These are phyloP conservation scores for Brachynemurus nebulosus DNA, from an alignment of 2,888 invertebrate genomes.

Conservation along the genomic window DNA sequence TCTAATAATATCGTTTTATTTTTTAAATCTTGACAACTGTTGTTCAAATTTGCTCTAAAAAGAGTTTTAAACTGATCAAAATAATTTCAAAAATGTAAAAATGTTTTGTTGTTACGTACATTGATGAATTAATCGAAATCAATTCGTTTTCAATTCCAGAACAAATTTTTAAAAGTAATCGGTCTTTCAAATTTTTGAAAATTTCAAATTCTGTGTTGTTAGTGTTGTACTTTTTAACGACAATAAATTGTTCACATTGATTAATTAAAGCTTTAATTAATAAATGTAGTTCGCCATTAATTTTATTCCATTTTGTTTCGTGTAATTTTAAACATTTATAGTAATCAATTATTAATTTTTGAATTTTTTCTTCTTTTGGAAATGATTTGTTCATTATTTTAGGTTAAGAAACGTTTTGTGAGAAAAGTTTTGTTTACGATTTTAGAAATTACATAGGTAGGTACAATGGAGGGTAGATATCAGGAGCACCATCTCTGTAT, in stretches of 20 bases:
- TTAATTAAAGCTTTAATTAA: constrained; percentile 37
- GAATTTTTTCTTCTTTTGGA: constrained; percentile 31
- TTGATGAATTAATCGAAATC: constrained; percentile 25
- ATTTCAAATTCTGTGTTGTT: constrained; percentile 32
- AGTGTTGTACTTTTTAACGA: constrained; percentile 36
- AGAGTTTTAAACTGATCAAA: constrained; percentile 6
- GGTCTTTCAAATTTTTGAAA: constrained; percentile 32
- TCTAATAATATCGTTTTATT: constrained; percentile 24
- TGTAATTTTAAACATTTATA: constrained; percentile 38
- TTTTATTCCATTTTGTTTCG: constrained; percentile 33
- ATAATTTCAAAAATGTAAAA: constrained; percentile 1
- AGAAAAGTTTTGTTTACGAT: too few relatives aligned
- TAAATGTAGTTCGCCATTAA: constrained; percentile 38
- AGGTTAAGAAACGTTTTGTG: too few relatives aligned
- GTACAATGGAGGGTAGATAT: too few relatives aligned
- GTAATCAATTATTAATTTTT: constrained; percentile 38
- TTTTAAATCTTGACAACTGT: constrained; percentile 24
- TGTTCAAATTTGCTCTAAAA: constrained; percentile 24
- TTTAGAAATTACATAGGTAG: too few relatives aligned
- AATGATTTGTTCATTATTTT: too few relatives aligned
- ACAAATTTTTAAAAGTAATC: constrained; percentile 32
- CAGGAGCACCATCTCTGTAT: too few relatives aligned
- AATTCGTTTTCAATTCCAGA: constrained; percentile 33
- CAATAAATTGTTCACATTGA: constrained; percentile 36
- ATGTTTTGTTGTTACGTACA: constrained; percentile 19